Evolutionary conservation across 1,140 invertebrate species (phyloP), one percentile per base, ranked within the genome.

Genomic region (Hypsibius dujardini): DNA sequence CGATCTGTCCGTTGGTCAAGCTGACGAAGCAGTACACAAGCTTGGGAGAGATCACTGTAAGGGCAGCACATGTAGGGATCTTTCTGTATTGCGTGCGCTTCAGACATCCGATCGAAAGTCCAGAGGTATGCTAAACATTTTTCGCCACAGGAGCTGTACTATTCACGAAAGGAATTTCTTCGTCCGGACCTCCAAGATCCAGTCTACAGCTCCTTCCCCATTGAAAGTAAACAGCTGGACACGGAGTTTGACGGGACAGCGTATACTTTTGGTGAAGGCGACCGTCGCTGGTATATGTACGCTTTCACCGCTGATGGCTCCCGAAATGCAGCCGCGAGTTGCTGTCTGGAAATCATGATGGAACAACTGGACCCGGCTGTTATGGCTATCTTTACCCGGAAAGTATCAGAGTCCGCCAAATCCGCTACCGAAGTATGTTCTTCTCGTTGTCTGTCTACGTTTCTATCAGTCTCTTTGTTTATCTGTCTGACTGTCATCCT

Each of bases 91-190:
- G 28, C 28, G 28, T 28, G 28, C 28, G 28, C 28, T 28, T 56
- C 14, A 47, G 28, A 40, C 46, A 70, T 70, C 46, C 59, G 70
- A 14, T 15, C 28, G 28, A 47, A 70, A 2, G 14, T n/a, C 3
- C 46, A n/a, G 14, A 70, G 3, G 12, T 2, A 28, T 14, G 12
- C 28, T 70, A 59, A 15, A 59, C 15, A 56, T n/a, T 74, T 75
- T 74, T 73, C 77, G 71, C 85, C 87, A 56, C 83, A 93, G 84
- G 90, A 95, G 81, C 83, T 96, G 50, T 96, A 95, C 81, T 98
- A 97, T 79, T 96, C 94, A 0, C 83, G 93, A 1, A 94, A 97
- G 79, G 97, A 97, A 79, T 98, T 95, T 78, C 88, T 92, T 72
- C 82, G 89, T 45, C 95, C 95, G 1, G 88, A 94, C 75, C 82